Evolutionary conservation across 2,888 invertebrate genomes (phyloP).

Genomic region (Sialis fuliginosa): DNA sequence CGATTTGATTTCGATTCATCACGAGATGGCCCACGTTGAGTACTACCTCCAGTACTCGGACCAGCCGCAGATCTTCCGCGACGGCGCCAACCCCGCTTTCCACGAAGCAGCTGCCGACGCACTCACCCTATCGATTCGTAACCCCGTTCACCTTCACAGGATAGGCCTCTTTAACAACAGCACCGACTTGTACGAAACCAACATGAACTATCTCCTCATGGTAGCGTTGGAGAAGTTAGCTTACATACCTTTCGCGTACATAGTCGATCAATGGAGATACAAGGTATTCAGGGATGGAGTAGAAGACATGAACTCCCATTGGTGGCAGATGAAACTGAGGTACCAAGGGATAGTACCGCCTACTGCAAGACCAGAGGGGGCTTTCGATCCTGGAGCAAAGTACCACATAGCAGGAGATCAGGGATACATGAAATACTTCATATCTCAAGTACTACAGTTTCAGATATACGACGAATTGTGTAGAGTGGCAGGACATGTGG

Average conservation of each 20-base stretch:
- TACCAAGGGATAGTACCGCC: conserved; percentile 64
- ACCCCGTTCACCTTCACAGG: conserved; percentile 54
- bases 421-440: conserved; percentile 59
- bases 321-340: conserved; percentile 58
- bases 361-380: conserved; percentile 43
- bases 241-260: conserved; percentile 61
- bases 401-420: conserved; percentile 65
- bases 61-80: conserved; percentile 56
- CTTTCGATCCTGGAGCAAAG: conserved; percentile 73
- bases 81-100: conserved; percentile 73
- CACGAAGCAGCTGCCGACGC: conserved; percentile 76
- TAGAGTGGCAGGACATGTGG: conserved; percentile 46
- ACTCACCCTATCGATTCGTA: conserved; percentile 56
- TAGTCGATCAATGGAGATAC: conserved; percentile 77
- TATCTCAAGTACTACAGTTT: conserved; percentile 67
- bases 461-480: conserved; percentile 71
- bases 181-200: conserved; percentile 45
- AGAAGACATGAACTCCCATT: conserved; percentile 48
- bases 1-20: conserved; percentile 59
- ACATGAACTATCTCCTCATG: conserved; percentile 60
- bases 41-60: conserved; percentile 65
- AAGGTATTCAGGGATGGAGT: conserved; percentile 58
- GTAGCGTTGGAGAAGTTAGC: conserved; percentile 65
- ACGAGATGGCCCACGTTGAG: conserved; percentile 70
- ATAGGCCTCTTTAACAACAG: conserved; percentile 52